phyloP scores from a whole-genome alignment of 2,888 invertebrate species.

The Stenurella melanura region DNA sequence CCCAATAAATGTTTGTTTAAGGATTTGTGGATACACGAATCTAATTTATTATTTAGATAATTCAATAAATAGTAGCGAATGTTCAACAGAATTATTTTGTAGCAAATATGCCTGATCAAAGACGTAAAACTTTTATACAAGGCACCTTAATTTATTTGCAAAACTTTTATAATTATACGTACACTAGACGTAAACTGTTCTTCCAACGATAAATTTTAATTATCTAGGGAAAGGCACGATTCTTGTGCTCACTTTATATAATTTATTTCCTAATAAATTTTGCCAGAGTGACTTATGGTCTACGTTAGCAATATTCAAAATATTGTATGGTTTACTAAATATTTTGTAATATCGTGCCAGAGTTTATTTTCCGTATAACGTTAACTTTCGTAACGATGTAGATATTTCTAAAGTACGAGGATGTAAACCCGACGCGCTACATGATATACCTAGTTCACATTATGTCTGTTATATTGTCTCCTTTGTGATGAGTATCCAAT shows the following conservation, averaged over 20 bases:
- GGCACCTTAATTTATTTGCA: conserved; percentile 8
- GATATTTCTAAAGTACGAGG: too few relatives aligned
- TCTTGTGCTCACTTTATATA: conserved; percentile 15
- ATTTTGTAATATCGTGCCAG: not conserved
- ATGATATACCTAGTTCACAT: too few relatives aligned
- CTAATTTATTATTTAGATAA: too few relatives aligned
- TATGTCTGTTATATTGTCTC: too few relatives aligned
- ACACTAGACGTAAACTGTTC: conserved; percentile 12
- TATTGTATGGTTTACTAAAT: not conserved
- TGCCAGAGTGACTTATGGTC: not conserved
- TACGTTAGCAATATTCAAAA: not conserved
- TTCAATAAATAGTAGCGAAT: not conserved
- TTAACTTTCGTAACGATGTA: too few relatives aligned
- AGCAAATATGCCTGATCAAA: not conserved
- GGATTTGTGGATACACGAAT: too few relatives aligned
- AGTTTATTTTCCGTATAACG: too few relatives aligned
- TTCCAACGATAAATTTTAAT: conserved; percentile 19
- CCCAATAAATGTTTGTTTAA: too few relatives aligned
- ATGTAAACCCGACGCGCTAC: too few relatives aligned
- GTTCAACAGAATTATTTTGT: not conserved
- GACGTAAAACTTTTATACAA: conserved; percentile 9
- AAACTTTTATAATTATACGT: conserved; percentile 16
- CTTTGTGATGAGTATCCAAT: too few relatives aligned
- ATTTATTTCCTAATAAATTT: conserved; percentile 20
- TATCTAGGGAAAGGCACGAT: conserved; percentile 12